Conservation (phyloP, 2,888 invertebrate genomes). For the Aphrophora alni region DNA sequence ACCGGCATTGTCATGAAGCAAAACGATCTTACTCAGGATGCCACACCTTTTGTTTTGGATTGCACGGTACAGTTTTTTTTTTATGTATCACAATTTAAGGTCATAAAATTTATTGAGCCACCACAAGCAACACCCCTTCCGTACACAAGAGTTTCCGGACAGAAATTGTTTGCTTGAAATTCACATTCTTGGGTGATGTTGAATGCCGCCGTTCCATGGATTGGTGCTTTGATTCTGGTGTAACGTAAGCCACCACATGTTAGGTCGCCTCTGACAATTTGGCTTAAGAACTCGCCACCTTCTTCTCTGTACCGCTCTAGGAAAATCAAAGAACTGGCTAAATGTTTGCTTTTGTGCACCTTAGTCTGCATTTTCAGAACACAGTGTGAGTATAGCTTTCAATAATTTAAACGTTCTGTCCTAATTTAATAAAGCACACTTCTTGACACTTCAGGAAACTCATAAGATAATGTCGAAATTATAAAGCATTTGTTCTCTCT, state of each 20-base stretch:
- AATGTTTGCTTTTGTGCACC: slow-evolving; percentile 44
- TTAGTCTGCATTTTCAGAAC: slow-evolving; percentile 47
- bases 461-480: slow-evolving; percentile 35
- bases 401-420: slow-evolving; percentile 43
- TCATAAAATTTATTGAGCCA: slow-evolving; percentile 38
- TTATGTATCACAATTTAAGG: slow-evolving; percentile 41
- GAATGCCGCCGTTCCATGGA: slow-evolving; percentile 40
- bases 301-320: slow-evolving; percentile 46
- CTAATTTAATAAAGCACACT: slow-evolving; percentile 43
- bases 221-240: slow-evolving; percentile 42
- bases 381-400: slow-evolving; percentile 47
- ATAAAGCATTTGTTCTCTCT: slow-evolving; percentile 40
- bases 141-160: slow-evolving; percentile 48
- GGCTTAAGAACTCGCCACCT: slow-evolving; percentile 46
- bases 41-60: slow-evolving; percentile 44
- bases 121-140: slow-evolving; percentile 45
- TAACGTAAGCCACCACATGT: slow-evolving; percentile 39
- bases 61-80: slow-evolving; percentile 38
- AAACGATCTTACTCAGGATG: slow-evolving; percentile 41
- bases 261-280: slow-evolving; percentile 40
- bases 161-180: slow-evolving; percentile 42
- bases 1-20: slow-evolving; percentile 46
- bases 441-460: slow-evolving; percentile 42
- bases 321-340: slow-evolving; percentile 38
- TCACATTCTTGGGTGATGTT: slow-evolving; percentile 37